Evolutionary conservation across 2,888 invertebrate genomes (phyloP).

Genomic region (Catocala nupta): DNA sequence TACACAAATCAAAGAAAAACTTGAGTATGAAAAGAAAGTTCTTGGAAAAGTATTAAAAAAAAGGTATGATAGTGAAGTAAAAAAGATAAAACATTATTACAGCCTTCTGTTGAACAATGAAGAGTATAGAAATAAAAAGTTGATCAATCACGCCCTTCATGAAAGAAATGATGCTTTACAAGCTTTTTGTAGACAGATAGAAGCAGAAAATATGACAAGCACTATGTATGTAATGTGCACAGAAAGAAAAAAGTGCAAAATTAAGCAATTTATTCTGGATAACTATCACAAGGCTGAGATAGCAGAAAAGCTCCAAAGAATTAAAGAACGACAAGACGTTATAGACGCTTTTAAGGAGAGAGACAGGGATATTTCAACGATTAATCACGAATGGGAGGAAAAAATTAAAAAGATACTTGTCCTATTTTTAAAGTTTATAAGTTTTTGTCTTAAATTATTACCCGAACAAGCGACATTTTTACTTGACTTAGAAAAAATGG

Average conservation of each 20-base stretch:
- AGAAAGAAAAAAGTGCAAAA: slow-evolving; percentile 79
- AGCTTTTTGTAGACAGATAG: slow-evolving; percentile 70
- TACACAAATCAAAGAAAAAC: slow-evolving; percentile 66
- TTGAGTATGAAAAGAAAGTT: slow-evolving; percentile 63
- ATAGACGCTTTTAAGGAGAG: slow-evolving; percentile 61
- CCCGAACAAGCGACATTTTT: slow-evolving; percentile 81
- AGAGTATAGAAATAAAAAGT: slow-evolving; percentile 57
- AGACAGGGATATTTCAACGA: slow-evolving; percentile 61
- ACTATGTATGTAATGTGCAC: slow-evolving; percentile 80
- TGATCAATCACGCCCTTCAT: slow-evolving; percentile 64
- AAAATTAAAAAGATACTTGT: slow-evolving; percentile 76
- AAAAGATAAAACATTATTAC: slow-evolving; percentile 75
- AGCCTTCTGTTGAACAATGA: slow-evolving; percentile 72
- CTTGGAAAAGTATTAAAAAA: slow-evolving; percentile 63
- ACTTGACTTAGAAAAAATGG: slow-evolving; percentile 78
- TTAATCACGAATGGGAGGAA: slow-evolving; percentile 76
- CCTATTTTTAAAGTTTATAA: slow-evolving; percentile 78
- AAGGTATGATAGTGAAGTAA: slow-evolving; percentile 63
- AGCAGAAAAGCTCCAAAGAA: slow-evolving; percentile 63
- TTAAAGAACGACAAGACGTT: slow-evolving; percentile 65
- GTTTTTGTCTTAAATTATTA: slow-evolving; percentile 75
- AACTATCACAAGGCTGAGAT: slow-evolving; percentile 68
- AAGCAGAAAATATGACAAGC: slow-evolving; percentile 72
- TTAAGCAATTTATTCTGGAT: slow-evolving; percentile 72
- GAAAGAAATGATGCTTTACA: slow-evolving; percentile 75